phyloP scores from a whole-genome alignment of 2,113 vertebrate species.

The Menura novaehollandiae region DNA sequence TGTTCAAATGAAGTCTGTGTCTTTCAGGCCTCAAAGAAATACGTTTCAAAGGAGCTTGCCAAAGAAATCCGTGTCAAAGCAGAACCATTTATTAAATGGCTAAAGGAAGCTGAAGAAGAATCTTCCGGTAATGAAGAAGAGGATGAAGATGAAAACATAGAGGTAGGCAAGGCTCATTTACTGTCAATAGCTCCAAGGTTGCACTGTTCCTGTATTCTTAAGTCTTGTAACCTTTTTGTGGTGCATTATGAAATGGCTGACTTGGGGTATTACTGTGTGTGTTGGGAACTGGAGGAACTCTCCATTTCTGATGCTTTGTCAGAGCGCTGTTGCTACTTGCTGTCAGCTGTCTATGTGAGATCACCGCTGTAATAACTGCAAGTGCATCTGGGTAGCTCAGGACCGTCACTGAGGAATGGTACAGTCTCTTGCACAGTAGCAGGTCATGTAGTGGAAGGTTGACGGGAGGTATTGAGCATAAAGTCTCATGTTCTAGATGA shows the following conservation, averaged over 20 bases:
- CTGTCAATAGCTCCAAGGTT: background rate
- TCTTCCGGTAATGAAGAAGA: constrained; percentile 91
- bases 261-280: accelerated
- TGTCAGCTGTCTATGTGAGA: accelerated
- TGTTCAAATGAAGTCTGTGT: accelerated
- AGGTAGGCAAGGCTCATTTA: constrained; percentile 68
- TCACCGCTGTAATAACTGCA: background rate
- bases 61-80: constrained; percentile 98
- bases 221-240: background rate
- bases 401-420: accelerated
- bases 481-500: accelerated
- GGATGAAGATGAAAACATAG: constrained; percentile 87
- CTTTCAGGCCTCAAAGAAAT: constrained; percentile 93
- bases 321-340: accelerated
- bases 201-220: accelerated
- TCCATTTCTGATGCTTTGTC: accelerated
- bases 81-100: constrained; percentile 95
- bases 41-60: constrained; percentile 96
- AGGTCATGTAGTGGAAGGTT: accelerated
- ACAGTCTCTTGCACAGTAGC: too few relatives aligned
- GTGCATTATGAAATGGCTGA: accelerated
- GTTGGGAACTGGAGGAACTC: background rate
- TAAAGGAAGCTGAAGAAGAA: constrained; percentile 97
- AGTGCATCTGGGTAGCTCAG: background rate
- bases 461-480: accelerated